Base-by-base conservation (phyloP, 2,888 invertebrate species). In the Theodoxus fluviatilis region DNA sequence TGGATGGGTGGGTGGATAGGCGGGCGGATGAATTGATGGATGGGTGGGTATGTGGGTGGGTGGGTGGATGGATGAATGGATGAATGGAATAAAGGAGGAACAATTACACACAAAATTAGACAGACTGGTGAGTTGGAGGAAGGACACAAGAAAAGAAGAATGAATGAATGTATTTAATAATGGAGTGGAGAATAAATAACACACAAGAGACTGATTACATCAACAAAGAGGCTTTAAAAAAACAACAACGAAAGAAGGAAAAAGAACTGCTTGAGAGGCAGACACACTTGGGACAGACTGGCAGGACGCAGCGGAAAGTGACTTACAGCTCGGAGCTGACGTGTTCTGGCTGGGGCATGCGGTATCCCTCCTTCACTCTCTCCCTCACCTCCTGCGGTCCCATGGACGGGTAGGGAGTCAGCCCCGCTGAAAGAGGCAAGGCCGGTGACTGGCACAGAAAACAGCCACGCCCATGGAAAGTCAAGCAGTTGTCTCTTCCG, bases 351-450 rank as follows among this genome's bases (percentile, higher is more conserved):
- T 96, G 95, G 81, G 95, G 95, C 74, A 97, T 89, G 33, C 96
- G 91, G 85, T 94, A 93, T 0, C 96, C 96, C 78, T 92, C 92
- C 31, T 93, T 91, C 64, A 94, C 93, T 47, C 92, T 91, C 9
- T 93, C 90, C 84, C 93, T 90, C n/a, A 94, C 94, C 83, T 94
- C 93, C 86, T 96, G 96, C 0, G 96, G 96, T 0, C 94, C 94
- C 81, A 96, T 90, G 0, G 96, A 96, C 0, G 96, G 96, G 88
- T 97, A 97, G 0, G 97, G 97, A 67, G 96, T 96, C 35, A 96
- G 95, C 25, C 96, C 96, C 94, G 87, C 95, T 94, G 86, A 12
- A 74, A 73, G 3, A 69, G 31, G 18, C 22, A 31, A 49, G n/a
- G n/a, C 1, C 18, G 2, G 15, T 25, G 7, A 22, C n/a, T 40